Conservation (phyloP, 2,888 invertebrate species). For the Carterocephalus palaemon region DNA sequence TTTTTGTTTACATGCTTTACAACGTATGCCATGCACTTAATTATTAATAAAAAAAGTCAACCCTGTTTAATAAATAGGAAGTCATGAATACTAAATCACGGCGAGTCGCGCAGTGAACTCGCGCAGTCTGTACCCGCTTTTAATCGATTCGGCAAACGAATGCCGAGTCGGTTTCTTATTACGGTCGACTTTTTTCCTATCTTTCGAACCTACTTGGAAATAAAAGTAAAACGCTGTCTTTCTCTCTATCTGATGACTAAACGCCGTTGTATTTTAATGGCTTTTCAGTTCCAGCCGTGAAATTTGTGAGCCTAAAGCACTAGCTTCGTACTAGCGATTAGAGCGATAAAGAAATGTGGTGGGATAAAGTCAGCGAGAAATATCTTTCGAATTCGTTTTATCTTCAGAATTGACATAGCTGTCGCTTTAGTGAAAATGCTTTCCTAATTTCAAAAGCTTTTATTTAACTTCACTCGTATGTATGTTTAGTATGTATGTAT, state of each 20-base stretch:
- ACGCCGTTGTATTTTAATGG: slow-evolving; percentile 15
- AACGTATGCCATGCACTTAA: too few relatives aligned
- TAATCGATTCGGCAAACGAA: slow-evolving; percentile 25
- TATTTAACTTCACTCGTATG: too few relatives aligned
- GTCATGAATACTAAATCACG: not conserved
- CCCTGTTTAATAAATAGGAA: not conserved
- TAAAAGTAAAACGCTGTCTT: slow-evolving; percentile 22
- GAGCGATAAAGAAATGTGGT: not conserved
- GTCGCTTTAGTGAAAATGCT: too few relatives aligned
- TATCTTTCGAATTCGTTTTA: not conserved
- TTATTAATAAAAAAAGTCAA: too few relatives aligned
- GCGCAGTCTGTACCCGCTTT: slow-evolving; percentile 11
- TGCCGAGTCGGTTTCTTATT: slow-evolving; percentile 26
- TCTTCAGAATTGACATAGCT: too few relatives aligned
- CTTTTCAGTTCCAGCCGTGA: slow-evolving; percentile 17
- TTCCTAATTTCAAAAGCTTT: too few relatives aligned
- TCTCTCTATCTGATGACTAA: slow-evolving; percentile 13
- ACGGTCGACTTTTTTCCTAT: slow-evolving; percentile 11
- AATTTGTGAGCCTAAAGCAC: too few relatives aligned
- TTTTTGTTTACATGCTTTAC: too few relatives aligned
- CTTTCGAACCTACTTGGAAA: slow-evolving; percentile 15
- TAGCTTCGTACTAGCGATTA: not conserved
- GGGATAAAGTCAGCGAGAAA: not conserved
- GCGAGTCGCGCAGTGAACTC: not conserved
- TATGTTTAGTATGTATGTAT: too few relatives aligned